These are phyloP conservation scores for Tupaia chinensis DNA, from an alignment of 2,113 vertebrate genomes.

Conservation along the genomic window DNA sequence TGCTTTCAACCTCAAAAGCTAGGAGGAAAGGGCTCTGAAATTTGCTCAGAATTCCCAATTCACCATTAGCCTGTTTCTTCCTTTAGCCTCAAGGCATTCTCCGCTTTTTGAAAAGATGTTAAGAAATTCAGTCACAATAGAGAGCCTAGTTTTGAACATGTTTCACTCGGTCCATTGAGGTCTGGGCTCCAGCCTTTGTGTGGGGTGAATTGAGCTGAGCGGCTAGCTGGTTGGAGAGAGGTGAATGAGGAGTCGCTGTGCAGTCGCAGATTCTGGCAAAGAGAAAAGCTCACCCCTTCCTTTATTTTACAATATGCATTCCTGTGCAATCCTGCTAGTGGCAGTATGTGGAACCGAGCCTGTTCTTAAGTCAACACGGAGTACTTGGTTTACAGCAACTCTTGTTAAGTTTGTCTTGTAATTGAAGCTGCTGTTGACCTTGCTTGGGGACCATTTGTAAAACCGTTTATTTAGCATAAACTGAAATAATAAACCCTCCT, in stretches of 20 bases:
- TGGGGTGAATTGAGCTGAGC: conserved; percentile 96
- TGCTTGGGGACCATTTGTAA: conserved; percentile 93
- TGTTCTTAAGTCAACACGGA: conserved; percentile 90
- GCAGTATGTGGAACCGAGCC: conserved; percentile 83
- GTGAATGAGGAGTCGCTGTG: conserved; percentile 91
- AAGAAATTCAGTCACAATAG: conserved; percentile 99
- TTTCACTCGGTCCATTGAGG: conserved; percentile 98
- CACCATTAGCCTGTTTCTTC: conserved; percentile 99
- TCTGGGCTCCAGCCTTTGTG: conserved; percentile 97
- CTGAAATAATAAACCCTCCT: conserved; percentile 95
- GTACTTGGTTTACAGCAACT: conserved; percentile 91
- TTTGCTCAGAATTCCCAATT: conserved; percentile 99
- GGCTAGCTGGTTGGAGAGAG: conserved; percentile 91
- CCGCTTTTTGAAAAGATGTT: conserved; percentile 99
- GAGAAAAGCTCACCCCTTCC: conserved; percentile 88
- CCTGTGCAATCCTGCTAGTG: conserved; percentile 88
- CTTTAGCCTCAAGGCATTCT: conserved; percentile 99
- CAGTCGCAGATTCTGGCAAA: conserved; percentile 91
- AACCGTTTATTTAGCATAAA: conserved; percentile 94
- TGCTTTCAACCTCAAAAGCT: conserved; percentile 99
- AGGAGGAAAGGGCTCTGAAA: conserved; percentile 99
- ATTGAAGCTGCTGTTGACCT: conserved; percentile 95
- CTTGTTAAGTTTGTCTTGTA: conserved; percentile 93
- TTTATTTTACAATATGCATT: conserved; percentile 91
- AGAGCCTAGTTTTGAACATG: conserved; percentile 97